phyloP scores from a whole-genome alignment of 2,888 invertebrate species.

The Cremastobaeus sp. region DNA sequence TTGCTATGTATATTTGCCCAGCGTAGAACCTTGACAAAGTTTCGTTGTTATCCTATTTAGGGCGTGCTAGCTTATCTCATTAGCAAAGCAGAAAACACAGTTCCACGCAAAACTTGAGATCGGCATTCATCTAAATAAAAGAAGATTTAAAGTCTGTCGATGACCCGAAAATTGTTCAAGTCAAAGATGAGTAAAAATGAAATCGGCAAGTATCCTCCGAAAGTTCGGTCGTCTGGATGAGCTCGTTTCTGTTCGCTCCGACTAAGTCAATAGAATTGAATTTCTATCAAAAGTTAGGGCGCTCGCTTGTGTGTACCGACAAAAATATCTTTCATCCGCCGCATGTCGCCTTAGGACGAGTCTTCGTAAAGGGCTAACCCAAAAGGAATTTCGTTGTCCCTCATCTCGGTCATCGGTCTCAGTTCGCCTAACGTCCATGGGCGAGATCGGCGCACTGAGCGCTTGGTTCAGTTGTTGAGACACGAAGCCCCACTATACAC shows the following conservation, averaged over 20 bases:
- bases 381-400: conserved; percentile 59
- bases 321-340: conserved; percentile 47
- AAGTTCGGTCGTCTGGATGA: no score
- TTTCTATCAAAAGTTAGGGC: neutral
- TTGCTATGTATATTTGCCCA: no score
- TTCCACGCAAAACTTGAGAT: no score
- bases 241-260: no score
- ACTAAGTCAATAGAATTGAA: no score
- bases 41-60: conserved; percentile 16
- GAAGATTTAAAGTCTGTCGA: conserved; percentile 15
- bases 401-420: conserved; percentile 57
- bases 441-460: conserved; percentile 59
- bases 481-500: conserved; percentile 59
- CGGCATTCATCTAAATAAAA: no score
- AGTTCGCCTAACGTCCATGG: conserved; percentile 54
- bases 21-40: conserved; percentile 23
- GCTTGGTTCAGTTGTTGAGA: conserved; percentile 47
- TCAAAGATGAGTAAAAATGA: no score
- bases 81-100: conserved; percentile 9
- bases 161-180: no score
- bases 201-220: no score
- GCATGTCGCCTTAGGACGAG: conserved; percentile 42
- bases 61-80: conserved; percentile 37
- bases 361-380: conserved; percentile 52
- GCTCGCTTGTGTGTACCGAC: conserved; percentile 9